phyloP scores from a whole-genome alignment of 2,888 invertebrate genomes.

The Clanis bilineata region DNA sequence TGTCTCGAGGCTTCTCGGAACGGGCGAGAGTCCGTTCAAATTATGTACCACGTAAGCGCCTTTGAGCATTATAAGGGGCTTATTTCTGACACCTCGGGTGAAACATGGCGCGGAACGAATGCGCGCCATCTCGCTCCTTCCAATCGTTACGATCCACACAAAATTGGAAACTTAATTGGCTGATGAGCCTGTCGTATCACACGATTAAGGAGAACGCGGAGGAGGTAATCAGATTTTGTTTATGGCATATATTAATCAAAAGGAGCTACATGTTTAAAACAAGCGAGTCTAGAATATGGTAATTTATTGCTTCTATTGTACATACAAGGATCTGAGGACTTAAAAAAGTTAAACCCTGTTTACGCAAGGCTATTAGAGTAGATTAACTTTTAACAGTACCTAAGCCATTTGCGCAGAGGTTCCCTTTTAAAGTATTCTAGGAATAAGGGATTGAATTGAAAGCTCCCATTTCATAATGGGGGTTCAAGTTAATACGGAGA shows the following conservation, averaged over 20 bases:
- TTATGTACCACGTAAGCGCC: conserved; percentile 57
- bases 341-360: too few relatives aligned
- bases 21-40: conserved; percentile 38
- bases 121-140: conserved; percentile 43
- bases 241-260: not conserved
- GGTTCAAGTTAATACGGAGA: too few relatives aligned
- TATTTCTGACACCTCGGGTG: conserved; percentile 78
- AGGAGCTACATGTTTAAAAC: not conserved
- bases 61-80: conserved; percentile 68
- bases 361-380: too few relatives aligned
- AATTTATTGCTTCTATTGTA: too few relatives aligned
- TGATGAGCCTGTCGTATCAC: conserved; percentile 15
- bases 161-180: conserved; percentile 54
- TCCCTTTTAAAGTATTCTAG: too few relatives aligned
- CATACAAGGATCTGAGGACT: too few relatives aligned
- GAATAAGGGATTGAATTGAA: too few relatives aligned
- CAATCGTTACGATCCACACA: conserved; percentile 48
- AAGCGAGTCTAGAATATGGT: too few relatives aligned
- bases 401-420: too few relatives aligned
- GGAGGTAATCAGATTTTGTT: conserved; percentile 13
- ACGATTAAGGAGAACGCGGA: conserved; percentile 17
- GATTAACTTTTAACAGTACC: too few relatives aligned
- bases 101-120: conserved; percentile 71
- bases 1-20: conserved; percentile 71
- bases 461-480: too few relatives aligned